Evolutionary conservation across 1,140 invertebrate species (phyloP).

Genomic region (Rhagoletis pomonella): DNA sequence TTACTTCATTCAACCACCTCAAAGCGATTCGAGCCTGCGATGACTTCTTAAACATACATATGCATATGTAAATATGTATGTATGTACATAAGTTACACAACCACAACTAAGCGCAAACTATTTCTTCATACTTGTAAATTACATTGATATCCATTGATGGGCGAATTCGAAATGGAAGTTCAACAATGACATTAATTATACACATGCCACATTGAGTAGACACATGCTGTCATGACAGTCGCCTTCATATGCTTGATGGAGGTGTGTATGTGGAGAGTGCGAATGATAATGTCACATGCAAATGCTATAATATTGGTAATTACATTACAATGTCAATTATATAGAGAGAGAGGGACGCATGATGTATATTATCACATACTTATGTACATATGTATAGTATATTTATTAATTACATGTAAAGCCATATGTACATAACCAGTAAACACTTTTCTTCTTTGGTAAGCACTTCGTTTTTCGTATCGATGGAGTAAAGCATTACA

Average conservation of each 20-base stretch:
- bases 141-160: neutral
- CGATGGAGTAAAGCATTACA: no score
- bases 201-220: constrained; percentile 16
- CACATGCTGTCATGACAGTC: constrained; percentile 29
- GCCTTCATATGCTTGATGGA: neutral
- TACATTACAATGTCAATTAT: constrained; percentile 42
- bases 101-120: neutral
- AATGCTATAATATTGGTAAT: constrained; percentile 27
- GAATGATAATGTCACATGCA: neutral
- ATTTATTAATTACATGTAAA: neutral
- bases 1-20: no score
- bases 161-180: neutral
- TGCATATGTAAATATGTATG: no score
- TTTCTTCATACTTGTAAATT: neutral
- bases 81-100: no score
- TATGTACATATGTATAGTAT: neutral
- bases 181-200: constrained; percentile 43
- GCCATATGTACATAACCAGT: no score
- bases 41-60: no score
- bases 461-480: no score
- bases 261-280: neutral
- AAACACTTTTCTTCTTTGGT: no score
- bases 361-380: no score
- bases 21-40: no score
- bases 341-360: neutral